These are phyloP conservation scores for Apamea crenata DNA, from an alignment of 2,888 invertebrate species.

Conservation along the genomic window DNA sequence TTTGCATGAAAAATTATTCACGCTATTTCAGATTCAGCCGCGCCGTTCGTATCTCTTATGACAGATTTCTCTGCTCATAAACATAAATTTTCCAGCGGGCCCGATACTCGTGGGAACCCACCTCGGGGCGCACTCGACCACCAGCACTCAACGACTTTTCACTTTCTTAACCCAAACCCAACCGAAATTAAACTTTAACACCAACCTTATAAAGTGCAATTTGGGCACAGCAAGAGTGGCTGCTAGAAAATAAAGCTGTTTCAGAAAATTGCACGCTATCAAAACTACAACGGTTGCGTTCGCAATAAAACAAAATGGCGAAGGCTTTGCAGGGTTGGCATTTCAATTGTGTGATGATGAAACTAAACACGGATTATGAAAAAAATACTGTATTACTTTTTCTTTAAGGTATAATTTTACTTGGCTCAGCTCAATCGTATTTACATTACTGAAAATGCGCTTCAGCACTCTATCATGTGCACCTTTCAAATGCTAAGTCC, in stretches of 20 bases:
- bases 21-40: constrained; percentile 86
- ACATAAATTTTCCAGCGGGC: constrained; percentile 88
- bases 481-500: constrained; percentile 47
- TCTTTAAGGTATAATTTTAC: neutral
- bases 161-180: constrained; percentile 78
- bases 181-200: constrained; percentile 72
- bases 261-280: constrained; percentile 75
- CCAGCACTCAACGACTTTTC: constrained; percentile 88
- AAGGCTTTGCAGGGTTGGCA: constrained; percentile 66
- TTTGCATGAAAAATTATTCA: constrained; percentile 87
- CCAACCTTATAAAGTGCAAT: constrained; percentile 52
- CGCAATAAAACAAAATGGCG: constrained; percentile 84
- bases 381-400: constrained; percentile 1
- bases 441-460: constrained; percentile 21
- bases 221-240: constrained; percentile 55
- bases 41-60: constrained; percentile 88
- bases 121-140: constrained; percentile 86
- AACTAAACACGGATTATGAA: neutral
- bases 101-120: constrained; percentile 88
- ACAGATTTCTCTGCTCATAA: constrained; percentile 90
- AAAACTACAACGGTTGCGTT: constrained; percentile 78
- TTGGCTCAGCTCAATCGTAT: neutral
- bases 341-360: constrained; percentile 31
- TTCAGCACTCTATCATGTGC: constrained; percentile 5
- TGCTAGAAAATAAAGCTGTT: constrained; percentile 86